These are phyloP conservation scores for Manis javanica DNA, from an alignment of 2,797 vertebrate genomes.

Conservation along the genomic window DNA sequence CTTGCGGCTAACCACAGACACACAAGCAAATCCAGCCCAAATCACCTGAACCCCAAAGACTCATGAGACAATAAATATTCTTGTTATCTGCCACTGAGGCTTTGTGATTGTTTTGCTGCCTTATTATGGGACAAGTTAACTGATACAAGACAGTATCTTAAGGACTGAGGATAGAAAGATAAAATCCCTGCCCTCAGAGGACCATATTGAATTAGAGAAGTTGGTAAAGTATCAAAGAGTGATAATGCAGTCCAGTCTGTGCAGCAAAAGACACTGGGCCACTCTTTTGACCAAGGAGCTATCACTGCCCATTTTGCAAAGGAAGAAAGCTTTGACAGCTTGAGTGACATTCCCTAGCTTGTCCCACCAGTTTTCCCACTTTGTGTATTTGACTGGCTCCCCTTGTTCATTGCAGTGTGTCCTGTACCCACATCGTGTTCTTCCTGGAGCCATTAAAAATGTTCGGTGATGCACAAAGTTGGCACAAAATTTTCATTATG, in stretches of 20 bases:
- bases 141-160: neutral
- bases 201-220: neutral
- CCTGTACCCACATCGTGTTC: conserved; percentile 33
- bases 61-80: neutral
- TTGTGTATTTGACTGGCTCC: neutral
- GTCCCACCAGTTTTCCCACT: neutral
- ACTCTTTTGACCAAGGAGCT: neutral
- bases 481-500: conserved; percentile 78
- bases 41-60: conserved; percentile 13
- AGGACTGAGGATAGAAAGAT: neutral
- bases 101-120: neutral
- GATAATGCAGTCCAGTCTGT: neutral
- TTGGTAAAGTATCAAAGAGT: neutral
- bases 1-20: neutral
- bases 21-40: neutral
- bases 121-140: neutral
- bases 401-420: neutral
- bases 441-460: conserved; percentile 69
- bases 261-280: neutral
- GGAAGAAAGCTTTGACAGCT: neutral
- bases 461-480: conserved; percentile 69
- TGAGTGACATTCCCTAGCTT: neutral
- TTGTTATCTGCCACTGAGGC: neutral
- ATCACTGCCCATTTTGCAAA: neutral
- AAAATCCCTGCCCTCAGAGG: neutral